Evolutionary conservation across 2,797 vertebrate species (phyloP).

Genomic region (Hypotaenidia philippensis): DNA sequence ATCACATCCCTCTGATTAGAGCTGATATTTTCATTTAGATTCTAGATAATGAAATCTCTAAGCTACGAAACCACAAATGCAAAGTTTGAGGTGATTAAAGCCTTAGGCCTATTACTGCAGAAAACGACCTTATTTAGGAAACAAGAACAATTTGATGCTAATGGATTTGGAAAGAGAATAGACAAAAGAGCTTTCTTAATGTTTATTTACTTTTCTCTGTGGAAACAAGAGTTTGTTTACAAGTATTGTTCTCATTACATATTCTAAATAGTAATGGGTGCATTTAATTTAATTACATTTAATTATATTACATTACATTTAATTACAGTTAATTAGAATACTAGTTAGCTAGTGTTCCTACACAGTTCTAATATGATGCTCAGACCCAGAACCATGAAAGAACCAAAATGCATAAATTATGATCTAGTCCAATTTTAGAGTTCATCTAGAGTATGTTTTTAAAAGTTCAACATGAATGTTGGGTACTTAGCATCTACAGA

Average conservation of each 20-base stretch:
- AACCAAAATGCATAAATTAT: neutral
- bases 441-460: neutral
- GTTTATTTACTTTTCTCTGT: slow-evolving; percentile 41
- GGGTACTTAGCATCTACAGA: neutral
- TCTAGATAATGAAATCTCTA: slow-evolving; percentile 5
- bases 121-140: slow-evolving; percentile 48
- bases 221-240: slow-evolving; percentile 52
- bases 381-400: neutral
- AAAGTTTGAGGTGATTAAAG: slow-evolving; percentile 41
- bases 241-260: slow-evolving; percentile 60
- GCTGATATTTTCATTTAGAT: slow-evolving; percentile 25
- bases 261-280: slow-evolving; percentile 52
- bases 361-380: neutral
- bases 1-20: neutral
- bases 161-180: slow-evolving; percentile 23
- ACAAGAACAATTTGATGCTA: slow-evolving; percentile 17
- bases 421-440: neutral
- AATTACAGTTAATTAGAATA: slow-evolving; percentile 66
- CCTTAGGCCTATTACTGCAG: neutral
- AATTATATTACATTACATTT: slow-evolving; percentile 70
- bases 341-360: slow-evolving; percentile 25
- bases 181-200: slow-evolving; percentile 39
- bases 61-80: slow-evolving; percentile 12
- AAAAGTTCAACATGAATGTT: neutral
- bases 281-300: slow-evolving; percentile 69